These are phyloP conservation scores for Protonemura montana DNA, from an alignment of 2,888 invertebrate genomes.

Conservation along the genomic window DNA sequence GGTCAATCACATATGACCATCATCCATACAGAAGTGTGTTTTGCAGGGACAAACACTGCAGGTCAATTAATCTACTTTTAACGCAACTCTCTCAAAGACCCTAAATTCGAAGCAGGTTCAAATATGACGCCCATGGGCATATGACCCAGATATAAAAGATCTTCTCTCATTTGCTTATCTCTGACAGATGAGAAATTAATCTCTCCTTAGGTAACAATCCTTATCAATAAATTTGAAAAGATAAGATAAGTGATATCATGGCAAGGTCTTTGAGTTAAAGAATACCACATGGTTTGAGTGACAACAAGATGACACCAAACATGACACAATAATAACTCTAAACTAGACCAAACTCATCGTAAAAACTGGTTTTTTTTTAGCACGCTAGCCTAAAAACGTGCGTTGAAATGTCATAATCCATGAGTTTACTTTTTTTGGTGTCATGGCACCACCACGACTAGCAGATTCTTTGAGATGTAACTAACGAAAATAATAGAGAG, in stretches of 20 bases:
- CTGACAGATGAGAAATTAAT: background rate
- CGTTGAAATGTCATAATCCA: background rate
- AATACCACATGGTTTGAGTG: background rate
- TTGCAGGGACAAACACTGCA: no score
- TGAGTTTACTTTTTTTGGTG: no score
- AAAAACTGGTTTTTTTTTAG: background rate
- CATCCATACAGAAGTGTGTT: no score
- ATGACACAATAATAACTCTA: background rate
- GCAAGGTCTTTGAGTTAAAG: background rate
- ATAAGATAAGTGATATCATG: background rate
- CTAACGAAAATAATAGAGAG: no score
- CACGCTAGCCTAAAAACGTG: background rate
- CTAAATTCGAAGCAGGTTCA: no score
- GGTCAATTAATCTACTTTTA: no score
- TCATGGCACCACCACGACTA: no score
- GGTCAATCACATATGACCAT: no score
- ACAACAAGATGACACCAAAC: background rate
- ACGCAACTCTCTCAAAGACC: no score
- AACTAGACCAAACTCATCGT: background rate
- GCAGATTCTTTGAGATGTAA: no score
- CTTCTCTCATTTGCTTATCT: background rate
- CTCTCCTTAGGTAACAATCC: background rate
- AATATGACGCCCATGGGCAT: background rate
- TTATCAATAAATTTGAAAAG: background rate
- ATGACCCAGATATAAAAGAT: background rate